Base-by-base conservation (phyloP, 2,113 vertebrate genomes). In the Hippocampus comes region DNA sequence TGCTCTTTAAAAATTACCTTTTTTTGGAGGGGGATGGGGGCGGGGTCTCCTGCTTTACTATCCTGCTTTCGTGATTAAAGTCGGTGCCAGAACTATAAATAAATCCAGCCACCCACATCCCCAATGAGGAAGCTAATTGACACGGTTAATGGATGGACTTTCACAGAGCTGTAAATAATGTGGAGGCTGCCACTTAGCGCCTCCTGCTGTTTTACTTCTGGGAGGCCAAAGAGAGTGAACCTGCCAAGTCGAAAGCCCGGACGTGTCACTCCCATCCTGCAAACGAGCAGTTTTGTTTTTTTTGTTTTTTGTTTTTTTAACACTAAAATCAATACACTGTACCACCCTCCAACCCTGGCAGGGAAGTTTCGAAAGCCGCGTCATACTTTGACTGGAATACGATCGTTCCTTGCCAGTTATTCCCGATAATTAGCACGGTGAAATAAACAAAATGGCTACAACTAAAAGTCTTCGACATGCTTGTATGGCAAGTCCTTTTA, bases 121-220 rank as follows among this genome's bases (percentile, higher is more conserved):
- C 82, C 46, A 82, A 89, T 84, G 89, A 91, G 80, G 70, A 34
- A 72, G 76, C 85, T 89, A 90, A 92, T 90, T 89, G 89, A 84
- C 87, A 90, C 82, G 59, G 79, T 85, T 90, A 89, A 90, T 89
- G 87, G 88, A 90, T 84, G 81, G 83, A 84, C 83, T 88, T 90
- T 88, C 86, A 84, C 80, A 73, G 82, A 82, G 82, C 87, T 84
- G 89, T 89, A 90, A 90, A 91, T 89, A 88, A 89, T 83, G 86
- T 89, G 86, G 72, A 87, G 75, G 75, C 82, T 90, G 86, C 88
- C 84, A 84, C 84, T 86, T 78, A 63, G 74, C 83, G 84, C 85
- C 77, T 85, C 84, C 78, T 72, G 78, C 80, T 56, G 70, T 64
- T 84, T 59, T 84, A 82, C 87, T 84, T 88, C 79, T 77, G 86